Base-by-base conservation (phyloP, 2,113 vertebrate species). In the Crotalus helleri region DNA sequence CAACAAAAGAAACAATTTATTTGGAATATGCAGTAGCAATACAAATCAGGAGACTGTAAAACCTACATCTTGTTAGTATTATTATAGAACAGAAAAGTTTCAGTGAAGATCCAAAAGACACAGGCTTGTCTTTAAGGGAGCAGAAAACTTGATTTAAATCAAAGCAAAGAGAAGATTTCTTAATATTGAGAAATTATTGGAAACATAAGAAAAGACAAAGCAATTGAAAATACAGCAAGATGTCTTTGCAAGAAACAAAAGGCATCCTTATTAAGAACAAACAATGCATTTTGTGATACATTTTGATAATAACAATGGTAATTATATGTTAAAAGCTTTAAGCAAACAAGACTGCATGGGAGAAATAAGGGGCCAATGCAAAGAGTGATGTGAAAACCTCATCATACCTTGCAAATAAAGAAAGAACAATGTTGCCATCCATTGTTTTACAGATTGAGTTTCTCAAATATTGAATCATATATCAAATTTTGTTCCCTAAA, bases 1-100 rank as follows among this genome's bases (percentile, higher is more conserved):
- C 98, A 99, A 98, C 98, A 99, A 99, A 98, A 98, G 97, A 98
- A 99, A 98, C 97, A 97, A 98, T 99, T 99, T 99, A 99, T 99
- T 99, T 98, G 97, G 98, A 98, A 98, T 98, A 98, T 98, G 98
- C 98, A 98, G 99, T 98, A 98, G 98, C 98, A 99, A 98, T 99
- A 99, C 98, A 99, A 99, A 99, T 99, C 95, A 99, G 98, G 98
- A 98, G 98, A 98, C 98, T 98, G 98, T 97, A 98, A 98, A 98
- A 98, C 98, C 98, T 98, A 98, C 98, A 98, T 97, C 98, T 97
- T 98, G 97, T 98, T 98, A 98, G 97, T 98, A 98, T 98, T 97
- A 96, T 98, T 97, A 98, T 98, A 98, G 98, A 98, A 99, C 98
- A 98, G 97, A 98, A 97, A 98, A 97, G 96, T 96, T 96, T 97